Evolutionary conservation across 2,797 vertebrate species (phyloP), one percentile per base, ranked within the genome.

Genomic region (Erpetoichthys calabaricus): DNA sequence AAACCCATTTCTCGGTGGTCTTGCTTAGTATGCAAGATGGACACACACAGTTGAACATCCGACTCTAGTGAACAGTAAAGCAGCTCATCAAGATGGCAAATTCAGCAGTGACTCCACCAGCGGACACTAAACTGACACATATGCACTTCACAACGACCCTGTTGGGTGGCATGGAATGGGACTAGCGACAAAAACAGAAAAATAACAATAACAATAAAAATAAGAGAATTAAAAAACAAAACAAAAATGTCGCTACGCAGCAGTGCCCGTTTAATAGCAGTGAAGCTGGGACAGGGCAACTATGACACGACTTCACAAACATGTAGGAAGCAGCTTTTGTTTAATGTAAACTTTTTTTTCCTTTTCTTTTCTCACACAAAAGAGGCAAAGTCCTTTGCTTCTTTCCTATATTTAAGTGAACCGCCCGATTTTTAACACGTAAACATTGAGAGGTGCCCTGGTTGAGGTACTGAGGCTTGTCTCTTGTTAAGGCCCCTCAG

Each of bases 371-470:
- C 79, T 83, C 78, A 69, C 68, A 71, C 70, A 73, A 74, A 72
- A 75, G 64, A 71, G 73, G 71, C 61, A 60, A 72, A 73, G 60
- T 76, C 79, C 70, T 62, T 68, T 76, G 67, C 73, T 74, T 60
- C 75, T 65, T 67, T 85, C 76, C 50, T 71, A 85, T 69, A 82
- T 78, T 78, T 73, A 78, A 78, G 76, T 73, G 74, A 69, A 79
- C n/a, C n/a, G 72, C 86, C 88, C 87, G 80, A 80, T 73, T 76
- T 87, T 91, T 89, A 91, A 95, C 94, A 95, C 94, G 94, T 99
- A 99, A 99, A 99, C 95, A 97, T 93, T 80, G 85, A 83, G 80
- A 86, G 91, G 91, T 80, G 91, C 89, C 91, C 91, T 92, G 87
- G 79, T 89, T 90, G 91, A 94, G 91, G 89, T 93, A 89, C 90